Evolutionary conservation across 2,888 invertebrate species (phyloP).

Genomic region (Mythimna loreyi): DNA sequence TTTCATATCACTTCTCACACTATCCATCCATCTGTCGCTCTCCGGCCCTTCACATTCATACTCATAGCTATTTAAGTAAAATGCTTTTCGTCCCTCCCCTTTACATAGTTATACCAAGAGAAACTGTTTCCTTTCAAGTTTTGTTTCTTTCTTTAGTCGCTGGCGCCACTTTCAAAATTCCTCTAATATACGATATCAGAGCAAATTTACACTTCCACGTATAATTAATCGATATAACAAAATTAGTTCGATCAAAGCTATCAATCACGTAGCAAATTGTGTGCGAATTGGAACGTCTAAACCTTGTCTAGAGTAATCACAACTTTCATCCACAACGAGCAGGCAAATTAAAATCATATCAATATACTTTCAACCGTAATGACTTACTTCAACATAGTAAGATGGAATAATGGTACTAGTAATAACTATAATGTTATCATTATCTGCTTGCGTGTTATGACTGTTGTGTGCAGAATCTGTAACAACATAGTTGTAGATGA

Average conservation of each 20-base stretch:
- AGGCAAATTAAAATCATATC: constrained; percentile 56
- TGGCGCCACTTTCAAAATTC: too few species aligned
- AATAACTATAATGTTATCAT: constrained; percentile 38
- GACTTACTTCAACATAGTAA: constrained; percentile 38
- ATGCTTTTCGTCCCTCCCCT: too few species aligned
- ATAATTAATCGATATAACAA: constrained; percentile 42
- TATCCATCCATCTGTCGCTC: too few species aligned
- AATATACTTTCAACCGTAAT: constrained; percentile 57
- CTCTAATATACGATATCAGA: constrained; percentile 38
- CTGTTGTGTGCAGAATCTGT: constrained; percentile 33
- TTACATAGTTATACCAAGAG: too few species aligned
- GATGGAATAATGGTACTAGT: constrained; percentile 35
- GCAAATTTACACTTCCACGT: constrained; percentile 47
- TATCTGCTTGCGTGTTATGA: constrained; percentile 38
- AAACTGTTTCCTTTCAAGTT: too few species aligned
- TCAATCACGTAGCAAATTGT: constrained; percentile 51
- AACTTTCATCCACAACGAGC: constrained; percentile 45
- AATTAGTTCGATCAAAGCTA: constrained; percentile 36
- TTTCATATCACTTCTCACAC: too few species aligned
- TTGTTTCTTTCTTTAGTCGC: too few species aligned
- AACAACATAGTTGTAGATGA: constrained; percentile 33
- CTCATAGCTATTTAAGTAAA: too few species aligned
- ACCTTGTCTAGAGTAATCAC: constrained; percentile 43
- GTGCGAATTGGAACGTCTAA: constrained; percentile 51
- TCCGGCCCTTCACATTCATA: too few species aligned